Evolutionary conservation across 2,113 vertebrate species (phyloP).

Genomic region (Sorex fumeus): DNA sequence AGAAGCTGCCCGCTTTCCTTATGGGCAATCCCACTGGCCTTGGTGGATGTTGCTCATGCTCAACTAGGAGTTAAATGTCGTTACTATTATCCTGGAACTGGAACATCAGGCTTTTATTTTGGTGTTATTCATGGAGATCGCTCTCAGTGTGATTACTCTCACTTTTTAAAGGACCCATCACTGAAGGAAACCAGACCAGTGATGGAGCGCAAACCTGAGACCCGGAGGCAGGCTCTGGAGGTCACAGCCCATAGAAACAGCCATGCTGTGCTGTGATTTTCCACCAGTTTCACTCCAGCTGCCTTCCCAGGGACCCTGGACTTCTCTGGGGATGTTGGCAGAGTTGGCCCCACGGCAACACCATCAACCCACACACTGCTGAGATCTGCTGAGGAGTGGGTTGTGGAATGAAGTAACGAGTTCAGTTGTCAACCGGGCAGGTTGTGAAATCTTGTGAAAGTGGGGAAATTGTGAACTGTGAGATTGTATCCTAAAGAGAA

Average conservation of each 20-base stretch:
- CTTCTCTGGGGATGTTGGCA: background rate
- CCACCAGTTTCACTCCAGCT: background rate
- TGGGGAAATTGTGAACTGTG: background rate
- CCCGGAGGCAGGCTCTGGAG: accelerated
- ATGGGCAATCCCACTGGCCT: background rate
- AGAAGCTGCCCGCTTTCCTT: background rate
- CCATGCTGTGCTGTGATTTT: too few relatives aligned
- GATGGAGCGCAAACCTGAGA: background rate
- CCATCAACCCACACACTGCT: background rate
- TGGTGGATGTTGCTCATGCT: background rate
- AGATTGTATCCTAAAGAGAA: background rate
- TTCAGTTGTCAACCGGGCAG: background rate
- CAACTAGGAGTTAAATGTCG: slow-evolving; percentile 39
- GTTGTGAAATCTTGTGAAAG: slow-evolving; percentile 27
- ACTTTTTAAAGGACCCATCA: slow-evolving; percentile 14
- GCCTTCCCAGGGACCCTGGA: background rate
- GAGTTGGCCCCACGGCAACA: background rate
- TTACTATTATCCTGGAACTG: background rate
- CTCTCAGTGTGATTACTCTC: background rate
- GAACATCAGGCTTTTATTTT: background rate
- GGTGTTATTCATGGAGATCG: background rate
- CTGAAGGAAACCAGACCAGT: background rate
- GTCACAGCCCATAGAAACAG: too few relatives aligned
- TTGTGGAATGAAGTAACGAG: background rate
- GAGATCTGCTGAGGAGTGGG: background rate